Evolutionary conservation across 2,888 invertebrate genomes (phyloP), one percentile per base, ranked within the genome.

Genomic region (Erynnis tages): DNA sequence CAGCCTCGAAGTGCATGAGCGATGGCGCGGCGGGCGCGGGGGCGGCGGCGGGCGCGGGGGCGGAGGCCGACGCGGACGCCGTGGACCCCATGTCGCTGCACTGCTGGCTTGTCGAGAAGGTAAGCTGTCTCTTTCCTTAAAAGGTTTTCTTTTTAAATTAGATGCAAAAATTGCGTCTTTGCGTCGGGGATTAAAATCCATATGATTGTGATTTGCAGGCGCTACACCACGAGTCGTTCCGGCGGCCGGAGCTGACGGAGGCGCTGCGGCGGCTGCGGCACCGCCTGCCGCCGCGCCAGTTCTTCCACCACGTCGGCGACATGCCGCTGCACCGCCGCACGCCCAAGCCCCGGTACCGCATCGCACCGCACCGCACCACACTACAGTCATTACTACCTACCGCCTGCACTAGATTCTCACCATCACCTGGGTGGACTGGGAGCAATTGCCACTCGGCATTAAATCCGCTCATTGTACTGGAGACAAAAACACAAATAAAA

Each of bases 221-320:
- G 61, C 76, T 93, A 47, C 91, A 92, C 66, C 94, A 94, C 78
- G 93, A 93, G 73, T 86, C 92, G 40, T 93, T 93, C 79, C 66
- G 55, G 1, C 60, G 66, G 0, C 61, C 75, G 0, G 73, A 72
- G 55, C 69, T 85, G 57, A 74, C 73, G 54, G 76, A 75, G 25
- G 74, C 82, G 13, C 74, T 90, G 60, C 74, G 78, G 54, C 63
- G 79, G 7, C 75, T 90, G 56, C 79, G 89, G n/a, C 89, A 90
- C 63, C 82, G 90, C 17, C 72, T 90, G 63, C 90, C 90, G 58
- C 86, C 86, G 49, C 52, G 84, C 0, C 86, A 87, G 77, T 90
- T 88, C 79, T 88, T 82, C 80, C 81, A 74, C 43, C 84, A 82
- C 71, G 84, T 90, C 53, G 77, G 85, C 27, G 86, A 87, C 62